Percentiles rank a stretch among this genome's conserved stretches.
Conservation (phyloP, 2,888 invertebrate species). For the Cataglyphis cursor region DNA sequence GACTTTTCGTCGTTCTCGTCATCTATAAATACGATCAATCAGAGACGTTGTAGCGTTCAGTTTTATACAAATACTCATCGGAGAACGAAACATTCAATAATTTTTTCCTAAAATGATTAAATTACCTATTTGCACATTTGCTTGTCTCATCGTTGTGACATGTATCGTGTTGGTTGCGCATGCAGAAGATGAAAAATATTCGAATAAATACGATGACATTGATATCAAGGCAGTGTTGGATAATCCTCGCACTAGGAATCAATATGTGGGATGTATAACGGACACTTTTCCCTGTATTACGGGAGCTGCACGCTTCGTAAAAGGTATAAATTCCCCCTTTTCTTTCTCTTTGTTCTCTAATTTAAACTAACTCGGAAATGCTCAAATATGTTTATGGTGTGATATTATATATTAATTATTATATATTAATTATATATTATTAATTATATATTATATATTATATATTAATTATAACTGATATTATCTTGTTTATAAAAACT, state of each 20-base stretch:
- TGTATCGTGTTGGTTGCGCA: neutral
- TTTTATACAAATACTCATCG: neutral
- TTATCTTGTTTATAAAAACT: neutral
- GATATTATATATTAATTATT: too few species aligned
- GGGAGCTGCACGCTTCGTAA: neutral
- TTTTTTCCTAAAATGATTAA: constrained; percentile 6
- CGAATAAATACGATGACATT: neutral
- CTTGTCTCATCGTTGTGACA: neutral
- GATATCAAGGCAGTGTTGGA: neutral
- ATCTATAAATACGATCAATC: neutral
- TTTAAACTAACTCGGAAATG: neutral
- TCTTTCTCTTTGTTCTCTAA: neutral
- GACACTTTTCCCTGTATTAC: neutral
- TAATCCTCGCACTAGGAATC: neutral
- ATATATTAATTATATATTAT: too few species aligned
- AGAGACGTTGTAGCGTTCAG: neutral
- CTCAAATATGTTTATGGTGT: too few species aligned
- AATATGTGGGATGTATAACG: neutral
- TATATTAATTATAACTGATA: too few species aligned
- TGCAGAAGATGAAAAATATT: neutral
- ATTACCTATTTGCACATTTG: neutral
- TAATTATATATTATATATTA: too few species aligned
- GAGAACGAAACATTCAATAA: neutral
- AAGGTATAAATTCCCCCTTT: neutral
- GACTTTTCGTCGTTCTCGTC: neutral